phyloP scores from a whole-genome alignment of 1,140 invertebrate genomes.

The Melitaea cinxia region DNA sequence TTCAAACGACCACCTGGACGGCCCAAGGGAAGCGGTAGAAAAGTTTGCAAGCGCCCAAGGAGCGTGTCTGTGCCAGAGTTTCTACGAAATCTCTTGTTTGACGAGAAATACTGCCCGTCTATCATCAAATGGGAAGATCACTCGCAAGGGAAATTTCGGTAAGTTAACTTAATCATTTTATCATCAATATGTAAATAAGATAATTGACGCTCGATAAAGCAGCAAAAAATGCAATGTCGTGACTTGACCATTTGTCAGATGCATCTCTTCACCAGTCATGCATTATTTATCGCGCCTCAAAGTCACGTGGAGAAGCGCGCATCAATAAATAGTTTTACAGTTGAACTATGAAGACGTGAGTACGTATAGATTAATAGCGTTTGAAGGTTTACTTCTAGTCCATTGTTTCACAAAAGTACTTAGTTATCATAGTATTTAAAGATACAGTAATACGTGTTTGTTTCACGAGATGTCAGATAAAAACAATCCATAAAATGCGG shows the following conservation, averaged over 20 bases:
- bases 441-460: neutral
- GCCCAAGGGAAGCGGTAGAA: slow-evolving; percentile 78
- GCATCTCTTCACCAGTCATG: slow-evolving; percentile 45
- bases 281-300: slow-evolving; percentile 56
- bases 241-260: slow-evolving; percentile 46
- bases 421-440: neutral
- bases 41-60: slow-evolving; percentile 85
- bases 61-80: slow-evolving; percentile 88
- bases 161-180: slow-evolving; percentile 39
- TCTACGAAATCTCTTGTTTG: slow-evolving; percentile 89
- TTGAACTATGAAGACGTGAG: slow-evolving; percentile 35
- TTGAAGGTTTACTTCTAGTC: slow-evolving; percentile 11
- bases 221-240: slow-evolving; percentile 39
- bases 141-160: slow-evolving; percentile 90
- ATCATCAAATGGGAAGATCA: slow-evolving; percentile 95
- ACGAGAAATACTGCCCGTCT: slow-evolving; percentile 89
- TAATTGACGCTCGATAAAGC: neutral
- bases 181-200: neutral
- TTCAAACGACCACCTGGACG: slow-evolving; percentile 73
- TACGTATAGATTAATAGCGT: slow-evolving; percentile 37
- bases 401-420: slow-evolving; percentile 18
- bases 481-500: slow-evolving; percentile 11
- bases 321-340: slow-evolving; percentile 53
- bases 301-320: slow-evolving; percentile 53
- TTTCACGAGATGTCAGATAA: slow-evolving; percentile 4